Evolutionary conservation across 2,113 vertebrate genomes (phyloP), one percentile per base, ranked within the genome.

Genomic region (Stegostoma tigrinum): DNA sequence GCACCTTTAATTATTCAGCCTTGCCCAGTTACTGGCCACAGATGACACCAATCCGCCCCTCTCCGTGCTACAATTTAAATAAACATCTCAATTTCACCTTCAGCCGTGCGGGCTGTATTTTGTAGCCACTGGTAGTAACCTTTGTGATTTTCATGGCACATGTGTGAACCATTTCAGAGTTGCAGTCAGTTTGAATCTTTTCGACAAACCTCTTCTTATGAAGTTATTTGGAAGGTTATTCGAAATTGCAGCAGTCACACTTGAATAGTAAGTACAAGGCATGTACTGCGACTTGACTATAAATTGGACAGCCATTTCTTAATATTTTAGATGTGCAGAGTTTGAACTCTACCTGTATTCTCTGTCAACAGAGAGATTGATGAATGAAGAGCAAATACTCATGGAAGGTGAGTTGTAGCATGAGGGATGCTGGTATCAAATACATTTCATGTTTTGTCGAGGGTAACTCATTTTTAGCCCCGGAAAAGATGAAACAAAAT

Each of bases 281-380:
- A 23, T 83, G 38, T 23, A 45, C 38, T 23, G 80, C 38, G 14
- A 34, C 30, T 34, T 75, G 23, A 83, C 38, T 83, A 42, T 42
- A 21, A 83, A 83, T n/a, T 42, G 38, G 38, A 23, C n/a, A 83
- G 80, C 19, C 80, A 45, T 45, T 83, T 42, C 80, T 83, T 67
- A 19, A 23, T 38, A 67, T n/a, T 34, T 87, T 64, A n/a, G 27
- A 12, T 12, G 61, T 38, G 34, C 17, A 8, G 64, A 8, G 34
- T 93, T 93, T 93, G 89, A 93, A 90, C 61, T 21, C 86, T 61
- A 52, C 27, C 24, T 90, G 15, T 95, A 30, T 95, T 95, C 24
- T 95, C 94, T 95, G 19, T 95, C 68, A 72, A 70, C 67, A 95
- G 94, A 95, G 68, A 95, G 23, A 24, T 75, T 95, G 67, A 68